phyloP scores from a whole-genome alignment of 2,888 invertebrate genomes.

The Stenotaenia linearis region DNA sequence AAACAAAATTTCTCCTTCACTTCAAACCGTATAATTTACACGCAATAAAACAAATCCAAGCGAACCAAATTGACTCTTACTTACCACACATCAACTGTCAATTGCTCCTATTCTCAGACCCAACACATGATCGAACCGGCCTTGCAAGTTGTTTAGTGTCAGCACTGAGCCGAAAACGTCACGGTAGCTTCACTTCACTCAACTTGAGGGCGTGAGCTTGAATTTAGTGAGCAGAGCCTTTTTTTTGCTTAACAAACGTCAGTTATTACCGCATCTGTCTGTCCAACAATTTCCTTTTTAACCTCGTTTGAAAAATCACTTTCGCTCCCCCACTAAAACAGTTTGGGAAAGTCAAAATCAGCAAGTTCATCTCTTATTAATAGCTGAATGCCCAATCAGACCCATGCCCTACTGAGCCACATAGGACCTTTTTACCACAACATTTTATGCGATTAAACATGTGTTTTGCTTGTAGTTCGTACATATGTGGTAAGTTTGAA shows the following conservation, averaged over 20 bases:
- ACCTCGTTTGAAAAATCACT: not conserved
- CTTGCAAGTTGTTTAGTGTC: not conserved
- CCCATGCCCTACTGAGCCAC: not conserved
- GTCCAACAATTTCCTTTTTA: not conserved
- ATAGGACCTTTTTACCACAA: not conserved
- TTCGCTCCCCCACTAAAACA: not conserved
- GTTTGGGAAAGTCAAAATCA: conserved; percentile 9
- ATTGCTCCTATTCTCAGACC: not conserved
- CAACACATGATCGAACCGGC: not conserved
- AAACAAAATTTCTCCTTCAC: not conserved
- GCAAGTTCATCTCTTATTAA: conserved; percentile 4
- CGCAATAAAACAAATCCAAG: too few relatives aligned
- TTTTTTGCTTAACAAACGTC: too few relatives aligned
- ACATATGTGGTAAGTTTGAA: not conserved
- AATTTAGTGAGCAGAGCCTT: not conserved
- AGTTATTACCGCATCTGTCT: not conserved
- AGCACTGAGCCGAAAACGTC: not conserved
- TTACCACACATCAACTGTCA: not conserved
- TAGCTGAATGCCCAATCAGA: not conserved
- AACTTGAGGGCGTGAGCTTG: not conserved
- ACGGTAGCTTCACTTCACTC: not conserved
- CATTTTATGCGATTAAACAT: not conserved
- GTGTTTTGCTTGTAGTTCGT: not conserved
- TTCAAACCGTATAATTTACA: not conserved
- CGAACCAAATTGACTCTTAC: not conserved